Conservation (phyloP, 2,113 vertebrate species). For the Calypte anna region DNA sequence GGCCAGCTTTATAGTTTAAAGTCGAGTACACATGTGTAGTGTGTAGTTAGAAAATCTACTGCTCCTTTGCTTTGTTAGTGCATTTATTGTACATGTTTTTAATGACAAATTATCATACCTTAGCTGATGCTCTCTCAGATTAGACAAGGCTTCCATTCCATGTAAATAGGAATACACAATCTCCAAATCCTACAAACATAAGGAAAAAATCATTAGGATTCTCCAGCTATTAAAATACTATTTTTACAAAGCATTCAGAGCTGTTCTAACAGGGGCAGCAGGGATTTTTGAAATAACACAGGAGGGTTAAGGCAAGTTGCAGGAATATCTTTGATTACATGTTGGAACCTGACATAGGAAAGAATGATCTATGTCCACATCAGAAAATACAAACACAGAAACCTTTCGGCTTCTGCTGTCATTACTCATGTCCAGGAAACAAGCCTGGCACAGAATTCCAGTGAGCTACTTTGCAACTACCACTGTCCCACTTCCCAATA, state of each 20-base stretch:
- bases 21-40: not conserved
- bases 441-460: not conserved
- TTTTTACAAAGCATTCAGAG: not conserved
- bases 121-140: constrained; percentile 95
- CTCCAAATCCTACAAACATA: constrained; percentile 90
- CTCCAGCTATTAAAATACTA: not conserved
- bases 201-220: constrained; percentile 37
- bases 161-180: constrained; percentile 98
- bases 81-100: not conserved
- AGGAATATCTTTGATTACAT: not conserved
- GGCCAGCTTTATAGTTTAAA: not conserved
- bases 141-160: constrained; percentile 98
- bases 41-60: not conserved
- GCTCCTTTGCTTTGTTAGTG: not conserved
- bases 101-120: constrained; percentile 78
- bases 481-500: not conserved
- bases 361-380: not conserved
- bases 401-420: not conserved
- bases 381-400: not conserved
- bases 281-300: not conserved
- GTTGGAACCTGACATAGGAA: fast-evolving
- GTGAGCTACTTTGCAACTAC: not conserved
- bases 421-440: not conserved
- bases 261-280: not conserved
- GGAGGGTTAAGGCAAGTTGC: not conserved